These are phyloP conservation scores for Paralinhomoeus sp. DNA, from an alignment of 2,888 invertebrate genomes.

Conservation along the genomic window DNA sequence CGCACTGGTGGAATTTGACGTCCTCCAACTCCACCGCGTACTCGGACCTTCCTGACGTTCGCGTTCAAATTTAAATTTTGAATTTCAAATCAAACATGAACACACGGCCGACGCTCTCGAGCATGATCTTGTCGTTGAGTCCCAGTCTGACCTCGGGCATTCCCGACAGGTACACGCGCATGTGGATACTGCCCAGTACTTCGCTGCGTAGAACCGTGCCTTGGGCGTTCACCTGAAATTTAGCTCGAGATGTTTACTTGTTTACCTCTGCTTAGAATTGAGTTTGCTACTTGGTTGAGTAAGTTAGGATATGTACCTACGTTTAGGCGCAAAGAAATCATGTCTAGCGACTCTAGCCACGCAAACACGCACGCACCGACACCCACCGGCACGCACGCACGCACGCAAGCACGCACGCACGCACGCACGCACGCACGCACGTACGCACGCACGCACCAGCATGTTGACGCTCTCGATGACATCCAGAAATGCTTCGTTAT, in stretches of 20 bases:
- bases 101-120: constrained; percentile 70
- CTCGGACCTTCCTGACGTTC: constrained; percentile 57
- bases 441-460: constrained; percentile 37
- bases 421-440: no score
- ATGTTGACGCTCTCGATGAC: constrained; percentile 95
- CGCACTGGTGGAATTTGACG: constrained; percentile 96
- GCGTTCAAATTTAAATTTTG: no score
- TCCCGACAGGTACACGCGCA: constrained; percentile 88
- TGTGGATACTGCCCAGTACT: constrained; percentile 92
- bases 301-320: no score
- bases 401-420: no score
- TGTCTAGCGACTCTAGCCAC: no score
- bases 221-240: constrained; percentile 59
- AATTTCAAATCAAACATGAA: no score
- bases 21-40: constrained; percentile 94
- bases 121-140: constrained; percentile 81
- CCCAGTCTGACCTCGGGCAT: constrained; percentile 92
- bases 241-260: no score
- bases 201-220: constrained; percentile 88
- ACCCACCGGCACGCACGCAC: no score
- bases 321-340: no score
- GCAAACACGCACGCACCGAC: no score
- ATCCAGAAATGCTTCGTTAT: constrained; percentile 95
- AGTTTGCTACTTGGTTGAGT: no score
- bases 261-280: no score